Conservation (phyloP, 2,888 invertebrate genomes). For the Idaea biselata region DNA sequence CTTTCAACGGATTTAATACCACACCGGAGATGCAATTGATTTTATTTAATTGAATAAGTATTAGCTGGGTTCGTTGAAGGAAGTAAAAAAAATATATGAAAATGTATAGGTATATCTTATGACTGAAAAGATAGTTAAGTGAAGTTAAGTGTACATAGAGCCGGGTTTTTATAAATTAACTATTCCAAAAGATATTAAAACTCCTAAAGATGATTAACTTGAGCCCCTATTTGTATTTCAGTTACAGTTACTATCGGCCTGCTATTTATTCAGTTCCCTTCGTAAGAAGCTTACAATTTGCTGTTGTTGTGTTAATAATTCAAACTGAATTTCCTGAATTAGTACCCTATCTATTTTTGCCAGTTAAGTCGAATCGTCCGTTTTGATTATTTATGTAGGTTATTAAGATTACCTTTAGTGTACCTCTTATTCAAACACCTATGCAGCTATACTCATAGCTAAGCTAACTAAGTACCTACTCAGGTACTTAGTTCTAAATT, state of each 20-base stretch:
- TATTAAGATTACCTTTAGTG: background rate
- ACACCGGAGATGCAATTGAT: too few relatives aligned
- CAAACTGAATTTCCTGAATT: constrained; percentile 59
- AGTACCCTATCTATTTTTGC: constrained; percentile 58
- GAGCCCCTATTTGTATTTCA: constrained; percentile 35
- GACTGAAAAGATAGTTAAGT: too few relatives aligned
- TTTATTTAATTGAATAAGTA: too few relatives aligned
- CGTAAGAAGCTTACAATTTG: constrained; percentile 74
- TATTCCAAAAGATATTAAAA: constrained; percentile 13
- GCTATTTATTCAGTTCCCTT: constrained; percentile 69
- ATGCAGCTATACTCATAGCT: too few relatives aligned
- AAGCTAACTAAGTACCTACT: too few relatives aligned
- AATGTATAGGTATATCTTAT: too few relatives aligned
- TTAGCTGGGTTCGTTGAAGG: too few relatives aligned
- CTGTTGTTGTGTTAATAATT: constrained; percentile 73
- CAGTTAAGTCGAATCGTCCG: constrained; percentile 60
- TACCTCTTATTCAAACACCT: background rate
- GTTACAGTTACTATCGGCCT: constrained; percentile 48
- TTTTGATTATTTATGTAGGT: constrained; percentile 46
- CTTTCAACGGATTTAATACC: too few relatives aligned
- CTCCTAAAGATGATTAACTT: constrained; percentile 8
- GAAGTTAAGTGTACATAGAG: too few relatives aligned
- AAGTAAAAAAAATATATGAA: too few relatives aligned
- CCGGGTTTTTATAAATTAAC: constrained; percentile 1
- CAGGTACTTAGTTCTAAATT: too few relatives aligned